Evolutionary conservation across 2,113 vertebrate species (phyloP).

Genomic region (Cyrtonyx montezumae): DNA sequence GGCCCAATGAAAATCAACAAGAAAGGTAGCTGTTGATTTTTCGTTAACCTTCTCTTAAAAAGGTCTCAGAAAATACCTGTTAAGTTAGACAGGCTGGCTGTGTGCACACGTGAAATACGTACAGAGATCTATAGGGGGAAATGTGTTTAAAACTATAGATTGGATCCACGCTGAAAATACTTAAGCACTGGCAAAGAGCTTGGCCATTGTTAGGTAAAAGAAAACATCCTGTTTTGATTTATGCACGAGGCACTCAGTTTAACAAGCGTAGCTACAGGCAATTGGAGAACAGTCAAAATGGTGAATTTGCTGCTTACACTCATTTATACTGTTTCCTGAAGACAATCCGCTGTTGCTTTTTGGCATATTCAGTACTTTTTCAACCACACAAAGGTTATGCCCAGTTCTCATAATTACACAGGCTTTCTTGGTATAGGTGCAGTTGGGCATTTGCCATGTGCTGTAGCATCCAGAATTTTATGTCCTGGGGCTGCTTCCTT

Average conservation of each 20-base stretch:
- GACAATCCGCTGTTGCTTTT: constrained; percentile 47
- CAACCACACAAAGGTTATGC: background rate
- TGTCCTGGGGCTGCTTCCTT: background rate
- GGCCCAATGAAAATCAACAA: constrained; percentile 26
- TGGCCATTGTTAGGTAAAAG: constrained; percentile 14
- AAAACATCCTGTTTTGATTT: constrained; percentile 65
- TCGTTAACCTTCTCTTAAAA: constrained; percentile 19
- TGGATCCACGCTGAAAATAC: background rate
- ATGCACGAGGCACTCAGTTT: constrained; percentile 47
- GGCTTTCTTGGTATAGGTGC: background rate
- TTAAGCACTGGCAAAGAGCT: background rate
- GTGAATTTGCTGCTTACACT: constrained; percentile 41
- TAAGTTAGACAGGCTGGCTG: background rate
- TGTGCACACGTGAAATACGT: background rate
- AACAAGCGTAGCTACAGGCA: constrained; percentile 68
- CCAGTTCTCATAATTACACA: background rate
- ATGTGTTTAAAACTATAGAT: background rate
- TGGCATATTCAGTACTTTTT: constrained; percentile 25
- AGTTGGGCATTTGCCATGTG: background rate
- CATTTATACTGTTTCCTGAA: constrained; percentile 34
- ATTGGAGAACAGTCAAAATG: constrained; percentile 70
- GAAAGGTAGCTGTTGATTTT: background rate
- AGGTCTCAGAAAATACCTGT: background rate
- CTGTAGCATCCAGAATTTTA: background rate
- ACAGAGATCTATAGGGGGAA: background rate